Evolutionary conservation across 2,113 vertebrate genomes (phyloP).

Genomic region (Phalacrocorax brasilianus): DNA sequence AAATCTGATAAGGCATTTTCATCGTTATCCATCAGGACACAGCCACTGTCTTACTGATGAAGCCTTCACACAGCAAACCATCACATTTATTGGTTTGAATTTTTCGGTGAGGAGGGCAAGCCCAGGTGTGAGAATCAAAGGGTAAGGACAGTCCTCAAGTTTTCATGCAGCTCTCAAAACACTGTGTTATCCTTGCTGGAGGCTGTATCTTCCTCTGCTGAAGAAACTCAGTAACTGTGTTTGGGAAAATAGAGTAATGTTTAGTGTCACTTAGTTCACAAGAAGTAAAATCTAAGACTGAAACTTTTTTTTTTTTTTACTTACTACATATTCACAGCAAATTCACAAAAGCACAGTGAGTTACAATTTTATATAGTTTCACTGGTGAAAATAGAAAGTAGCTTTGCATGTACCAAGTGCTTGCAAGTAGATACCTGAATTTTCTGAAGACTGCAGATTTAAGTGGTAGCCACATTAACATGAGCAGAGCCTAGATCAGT

Average conservation of each 20-base stretch:
- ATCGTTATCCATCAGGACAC: not conserved
- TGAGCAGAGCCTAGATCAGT: not conserved
- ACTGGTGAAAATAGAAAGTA: not conserved
- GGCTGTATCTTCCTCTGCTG: not conserved
- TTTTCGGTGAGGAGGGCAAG: not conserved
- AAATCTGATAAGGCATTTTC: not conserved
- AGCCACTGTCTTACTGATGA: not conserved
- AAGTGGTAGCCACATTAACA: not conserved
- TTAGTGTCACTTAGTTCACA: not conserved
- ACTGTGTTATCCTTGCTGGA: not conserved
- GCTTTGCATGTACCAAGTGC: not conserved
- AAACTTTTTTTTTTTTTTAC: not conserved
- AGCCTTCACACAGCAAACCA: not conserved
- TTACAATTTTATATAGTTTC: not conserved
- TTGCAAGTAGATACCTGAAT: not conserved
- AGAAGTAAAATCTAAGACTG: not conserved
- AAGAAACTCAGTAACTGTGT: not conserved
- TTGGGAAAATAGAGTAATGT: not conserved
- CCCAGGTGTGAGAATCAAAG: not conserved
- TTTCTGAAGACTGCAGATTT: not conserved
- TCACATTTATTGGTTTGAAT: not conserved
- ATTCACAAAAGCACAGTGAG: not conserved
- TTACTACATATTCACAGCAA: not conserved
- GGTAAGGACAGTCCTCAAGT: not conserved
- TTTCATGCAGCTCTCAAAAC: not conserved